phyloP scores from a whole-genome alignment of 2,797 vertebrate species.

The Characodon lateralis region DNA sequence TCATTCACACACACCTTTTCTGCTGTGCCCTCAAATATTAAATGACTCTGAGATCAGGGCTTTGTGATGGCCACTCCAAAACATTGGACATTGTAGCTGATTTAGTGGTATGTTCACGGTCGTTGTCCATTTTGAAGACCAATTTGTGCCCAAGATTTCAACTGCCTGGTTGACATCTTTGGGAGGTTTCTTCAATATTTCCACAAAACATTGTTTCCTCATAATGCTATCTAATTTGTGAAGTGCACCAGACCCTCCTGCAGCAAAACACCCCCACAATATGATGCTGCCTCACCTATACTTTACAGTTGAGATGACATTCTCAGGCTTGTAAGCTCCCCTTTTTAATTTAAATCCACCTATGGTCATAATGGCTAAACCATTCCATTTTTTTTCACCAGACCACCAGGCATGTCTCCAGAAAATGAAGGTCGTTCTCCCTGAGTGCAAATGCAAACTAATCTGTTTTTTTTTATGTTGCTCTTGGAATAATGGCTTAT shows the following conservation, averaged over 20 bases:
- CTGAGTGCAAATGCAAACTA: not conserved
- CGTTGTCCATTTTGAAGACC: not conserved
- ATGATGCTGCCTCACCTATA: too few species aligned
- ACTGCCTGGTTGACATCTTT: not conserved
- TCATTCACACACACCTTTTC: not conserved
- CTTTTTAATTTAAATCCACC: not conserved
- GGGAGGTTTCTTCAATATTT: not conserved
- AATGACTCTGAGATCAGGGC: not conserved
- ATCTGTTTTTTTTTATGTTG: not conserved
- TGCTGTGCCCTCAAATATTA: not conserved
- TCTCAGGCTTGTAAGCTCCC: too few species aligned
- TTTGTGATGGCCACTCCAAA: not conserved
- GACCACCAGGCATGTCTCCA: not conserved
- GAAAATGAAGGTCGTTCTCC: not conserved
- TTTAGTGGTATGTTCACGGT: not conserved
- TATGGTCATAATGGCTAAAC: too few species aligned
- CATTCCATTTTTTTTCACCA: not conserved
- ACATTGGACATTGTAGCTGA: not conserved
- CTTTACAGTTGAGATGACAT: too few species aligned
- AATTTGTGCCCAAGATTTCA: not conserved
- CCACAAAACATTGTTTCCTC: not conserved
- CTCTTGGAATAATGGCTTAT: not conserved
- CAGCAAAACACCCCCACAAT: not conserved
- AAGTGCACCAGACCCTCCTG: not conserved
- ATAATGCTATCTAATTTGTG: not conserved